phyloP scores from a whole-genome alignment of 2,888 invertebrate species.

The Drymonia ruficornis region DNA sequence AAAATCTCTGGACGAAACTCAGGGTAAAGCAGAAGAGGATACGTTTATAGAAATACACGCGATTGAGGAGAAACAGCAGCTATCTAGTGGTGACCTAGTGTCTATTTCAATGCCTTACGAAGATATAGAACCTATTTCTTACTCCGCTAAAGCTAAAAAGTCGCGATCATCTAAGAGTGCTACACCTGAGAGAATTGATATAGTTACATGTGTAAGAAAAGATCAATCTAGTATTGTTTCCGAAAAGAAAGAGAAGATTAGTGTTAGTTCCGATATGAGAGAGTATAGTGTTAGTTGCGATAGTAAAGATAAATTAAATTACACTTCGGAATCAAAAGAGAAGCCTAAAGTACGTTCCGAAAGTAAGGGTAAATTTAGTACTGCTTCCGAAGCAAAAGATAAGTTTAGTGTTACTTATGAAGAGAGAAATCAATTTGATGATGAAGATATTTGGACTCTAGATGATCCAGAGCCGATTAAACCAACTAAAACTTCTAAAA shows the following conservation, averaged over 20 bases:
- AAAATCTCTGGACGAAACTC: constrained; percentile 62
- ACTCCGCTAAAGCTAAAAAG: constrained; percentile 61
- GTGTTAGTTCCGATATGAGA: constrained; percentile 15
- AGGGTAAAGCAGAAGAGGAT: constrained; percentile 67
- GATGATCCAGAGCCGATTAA: constrained; percentile 38
- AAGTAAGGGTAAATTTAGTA: not conserved
- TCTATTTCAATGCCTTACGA: constrained; percentile 72
- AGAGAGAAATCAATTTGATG: constrained; percentile 21
- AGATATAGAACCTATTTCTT: constrained; percentile 58
- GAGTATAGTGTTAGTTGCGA: constrained; percentile 29
- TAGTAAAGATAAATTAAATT: not conserved
- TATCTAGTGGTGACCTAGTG: constrained; percentile 67
- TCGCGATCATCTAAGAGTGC: constrained; percentile 58
- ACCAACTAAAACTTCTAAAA: constrained; percentile 30
- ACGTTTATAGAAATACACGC: constrained; percentile 80
- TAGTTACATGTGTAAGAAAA: constrained; percentile 11
- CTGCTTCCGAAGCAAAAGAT: not conserved
- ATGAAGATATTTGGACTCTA: constrained; percentile 37
- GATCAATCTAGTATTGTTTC: not conserved
- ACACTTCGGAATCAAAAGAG: not conserved
- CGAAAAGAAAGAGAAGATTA: constrained; percentile 1
- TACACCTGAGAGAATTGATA: constrained; percentile 55
- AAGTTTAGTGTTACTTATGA: not conserved
- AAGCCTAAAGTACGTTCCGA: not conserved
- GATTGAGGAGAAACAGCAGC: constrained; percentile 69